A percentile compares a stretch with the other conserved stretches of the same genome.
These are phyloP conservation scores for Cryptosula pallasiana DNA, from an alignment of 2,888 invertebrate genomes.

Conservation along the genomic window DNA sequence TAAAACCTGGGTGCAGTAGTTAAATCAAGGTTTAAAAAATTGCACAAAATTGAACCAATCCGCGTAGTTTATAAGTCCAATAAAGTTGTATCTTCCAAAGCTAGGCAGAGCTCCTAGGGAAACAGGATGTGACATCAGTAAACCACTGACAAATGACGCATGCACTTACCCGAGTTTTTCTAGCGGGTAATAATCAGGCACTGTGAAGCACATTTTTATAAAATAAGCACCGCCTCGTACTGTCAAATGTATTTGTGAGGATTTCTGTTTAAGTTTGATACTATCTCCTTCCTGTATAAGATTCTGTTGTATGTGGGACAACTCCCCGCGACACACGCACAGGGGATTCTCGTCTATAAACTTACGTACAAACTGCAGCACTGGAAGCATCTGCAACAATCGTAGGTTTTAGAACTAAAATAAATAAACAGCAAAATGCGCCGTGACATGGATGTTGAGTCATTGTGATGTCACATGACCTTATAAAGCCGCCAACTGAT, in stretches of 20 bases:
- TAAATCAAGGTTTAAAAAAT: too few relatives aligned
- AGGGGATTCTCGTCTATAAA: constrained; percentile 68
- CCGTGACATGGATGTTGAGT: not conserved
- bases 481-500: not conserved
- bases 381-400: constrained; percentile 57
- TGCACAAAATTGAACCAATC: too few relatives aligned
- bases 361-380: constrained; percentile 61
- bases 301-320: constrained; percentile 59
- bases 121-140: too few relatives aligned
- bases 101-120: too few relatives aligned
- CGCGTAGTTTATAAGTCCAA: too few relatives aligned
- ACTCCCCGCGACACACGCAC: constrained; percentile 69
- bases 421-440: not conserved
- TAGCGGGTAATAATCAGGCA: constrained; percentile 65
- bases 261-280: constrained; percentile 65
- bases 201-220: constrained; percentile 59
- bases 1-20: too few relatives aligned
- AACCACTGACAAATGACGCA: too few relatives aligned
- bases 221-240: constrained; percentile 61
- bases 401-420: not conserved
- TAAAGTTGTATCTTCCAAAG: too few relatives aligned
- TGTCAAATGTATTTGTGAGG: constrained; percentile 60
- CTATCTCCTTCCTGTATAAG: constrained; percentile 57
- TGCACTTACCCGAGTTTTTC: constrained; percentile 57
- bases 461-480: not conserved